phyloP scores from a whole-genome alignment of 2,797 vertebrate genomes.

The Petrocephalus schoutedeni region DNA sequence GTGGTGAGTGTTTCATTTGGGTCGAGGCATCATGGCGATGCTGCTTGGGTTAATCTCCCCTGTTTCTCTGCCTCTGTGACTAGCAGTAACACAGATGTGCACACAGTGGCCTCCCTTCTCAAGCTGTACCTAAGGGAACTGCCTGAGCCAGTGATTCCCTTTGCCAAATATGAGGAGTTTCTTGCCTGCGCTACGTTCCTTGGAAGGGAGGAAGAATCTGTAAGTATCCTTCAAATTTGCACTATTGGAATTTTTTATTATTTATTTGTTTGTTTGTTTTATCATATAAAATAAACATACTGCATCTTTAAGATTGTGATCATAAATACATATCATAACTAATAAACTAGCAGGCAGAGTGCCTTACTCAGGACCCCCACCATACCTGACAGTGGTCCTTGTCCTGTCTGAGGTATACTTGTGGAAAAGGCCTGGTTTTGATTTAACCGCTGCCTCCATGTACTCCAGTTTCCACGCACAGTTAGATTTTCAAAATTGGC shows the following conservation, averaged over 20 bases:
- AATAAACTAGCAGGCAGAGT: too few species aligned
- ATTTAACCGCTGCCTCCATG: background rate
- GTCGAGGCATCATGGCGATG: background rate
- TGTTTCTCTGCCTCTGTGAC: conserved; percentile 30
- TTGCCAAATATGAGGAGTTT: conserved; percentile 86
- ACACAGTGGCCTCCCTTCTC: conserved; percentile 90
- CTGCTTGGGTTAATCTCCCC: background rate
- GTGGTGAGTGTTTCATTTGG: background rate
- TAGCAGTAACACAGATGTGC: conserved; percentile 88
- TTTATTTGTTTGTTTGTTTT: background rate
- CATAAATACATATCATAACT: too few species aligned
- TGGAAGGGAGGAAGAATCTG: conserved; percentile 82
- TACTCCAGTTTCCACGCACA: background rate
- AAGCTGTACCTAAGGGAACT: conserved; percentile 94
- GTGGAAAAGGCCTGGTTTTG: background rate
- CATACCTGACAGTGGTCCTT: background rate
- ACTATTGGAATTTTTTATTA: background rate
- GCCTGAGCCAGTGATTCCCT: conserved; percentile 90
- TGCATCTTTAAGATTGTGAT: too few species aligned
- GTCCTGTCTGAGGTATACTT: background rate
- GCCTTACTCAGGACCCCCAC: too few species aligned
- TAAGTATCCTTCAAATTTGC: conserved; percentile 55
- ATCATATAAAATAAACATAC: background rate
- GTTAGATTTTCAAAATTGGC: background rate
- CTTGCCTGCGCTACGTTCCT: conserved; percentile 83